phyloP scores from a whole-genome alignment of 2,113 vertebrate genomes.

The Furnarius figulus region DNA sequence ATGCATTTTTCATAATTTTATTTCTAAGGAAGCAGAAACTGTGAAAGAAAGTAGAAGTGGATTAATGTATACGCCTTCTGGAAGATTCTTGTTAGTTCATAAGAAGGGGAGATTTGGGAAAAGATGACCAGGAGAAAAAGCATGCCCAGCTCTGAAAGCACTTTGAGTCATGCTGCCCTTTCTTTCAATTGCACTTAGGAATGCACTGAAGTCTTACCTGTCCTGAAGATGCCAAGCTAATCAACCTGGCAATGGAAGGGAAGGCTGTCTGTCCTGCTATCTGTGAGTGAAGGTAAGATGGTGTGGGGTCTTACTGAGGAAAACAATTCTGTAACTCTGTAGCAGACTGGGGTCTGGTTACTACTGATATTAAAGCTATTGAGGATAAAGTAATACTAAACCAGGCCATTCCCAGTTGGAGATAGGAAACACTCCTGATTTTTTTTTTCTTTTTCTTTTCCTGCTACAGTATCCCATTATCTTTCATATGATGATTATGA shows the following conservation, averaged over 20 bases:
- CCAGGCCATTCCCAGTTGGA: neutral
- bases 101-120: neutral
- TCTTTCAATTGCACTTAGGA: neutral
- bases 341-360: neutral
- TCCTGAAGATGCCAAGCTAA: neutral
- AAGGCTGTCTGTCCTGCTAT: neutral
- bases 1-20: neutral
- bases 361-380: neutral
- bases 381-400: neutral
- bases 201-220: neutral
- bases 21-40: neutral
- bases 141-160: neutral
- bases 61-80: neutral
- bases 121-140: neutral
- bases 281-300: neutral
- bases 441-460: neutral
- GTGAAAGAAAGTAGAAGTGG: neutral
- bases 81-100: neutral
- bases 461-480: neutral
- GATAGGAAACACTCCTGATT: neutral
- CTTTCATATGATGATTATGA: neutral
- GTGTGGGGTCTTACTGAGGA: neutral
- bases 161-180: neutral
- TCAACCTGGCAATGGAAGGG: neutral
- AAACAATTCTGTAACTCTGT: neutral